Conservation (phyloP, 2,113 vertebrate genomes). For the Boleophthalmus pectinirostris region DNA sequence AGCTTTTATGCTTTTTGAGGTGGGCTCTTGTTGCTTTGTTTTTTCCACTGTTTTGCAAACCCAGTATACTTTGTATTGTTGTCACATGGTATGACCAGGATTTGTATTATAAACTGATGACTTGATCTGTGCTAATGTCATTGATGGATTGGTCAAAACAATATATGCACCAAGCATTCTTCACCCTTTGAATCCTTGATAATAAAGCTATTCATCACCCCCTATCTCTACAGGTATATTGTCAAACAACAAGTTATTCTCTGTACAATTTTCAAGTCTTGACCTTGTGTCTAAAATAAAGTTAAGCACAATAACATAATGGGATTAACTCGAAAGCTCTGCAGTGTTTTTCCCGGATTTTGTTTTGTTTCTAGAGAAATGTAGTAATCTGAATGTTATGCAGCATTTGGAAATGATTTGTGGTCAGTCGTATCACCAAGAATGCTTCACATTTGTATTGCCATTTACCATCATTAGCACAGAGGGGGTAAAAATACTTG, state of each 20-base stretch:
- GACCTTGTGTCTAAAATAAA: conserved; percentile 6
- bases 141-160: neutral
- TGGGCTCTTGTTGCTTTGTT: neutral
- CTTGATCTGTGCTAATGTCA: neutral
- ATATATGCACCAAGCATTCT: neutral
- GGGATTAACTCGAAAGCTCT: conserved; percentile 17
- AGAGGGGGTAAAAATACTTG: neutral
- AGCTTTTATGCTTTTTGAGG: neutral
- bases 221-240: neutral
- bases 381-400: conserved; percentile 5
- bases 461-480: neutral
- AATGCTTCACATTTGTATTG: neutral
- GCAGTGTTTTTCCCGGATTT: conserved; percentile 3
- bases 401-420: conserved; percentile 6
- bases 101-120: neutral
- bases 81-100: neutral
- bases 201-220: neutral
- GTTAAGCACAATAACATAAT: conserved; percentile 9
- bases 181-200: neutral
- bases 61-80: neutral
- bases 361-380: conserved; percentile 7
- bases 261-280: conserved; percentile 10
- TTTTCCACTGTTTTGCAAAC: neutral
- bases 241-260: neutral
- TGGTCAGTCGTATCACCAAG: neutral